A percentile compares a stretch with the other conserved stretches of the same genome.
Evolutionary conservation across 2,113 vertebrate genomes (phyloP).

Genomic region (Picathartes gymnocephalus): DNA sequence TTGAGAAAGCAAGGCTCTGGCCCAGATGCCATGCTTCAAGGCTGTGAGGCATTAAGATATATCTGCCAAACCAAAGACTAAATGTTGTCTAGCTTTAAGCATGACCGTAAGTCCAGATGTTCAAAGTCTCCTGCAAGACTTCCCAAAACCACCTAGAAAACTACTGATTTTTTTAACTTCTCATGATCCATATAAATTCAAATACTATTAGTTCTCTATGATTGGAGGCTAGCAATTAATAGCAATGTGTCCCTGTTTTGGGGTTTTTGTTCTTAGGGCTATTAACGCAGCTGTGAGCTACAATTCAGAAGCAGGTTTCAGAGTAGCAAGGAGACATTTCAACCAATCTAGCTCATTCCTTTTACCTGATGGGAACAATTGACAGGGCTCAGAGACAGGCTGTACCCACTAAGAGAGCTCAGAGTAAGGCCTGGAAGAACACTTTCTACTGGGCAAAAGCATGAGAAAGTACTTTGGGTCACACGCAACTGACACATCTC

Average conservation of each 20-base stretch:
- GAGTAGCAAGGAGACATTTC: neutral
- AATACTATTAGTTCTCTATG: neutral
- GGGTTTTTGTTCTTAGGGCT: neutral
- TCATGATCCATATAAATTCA: neutral
- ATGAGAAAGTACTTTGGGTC: neutral
- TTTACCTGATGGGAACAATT: neutral
- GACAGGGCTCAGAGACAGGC: neutral
- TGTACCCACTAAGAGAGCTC: neutral
- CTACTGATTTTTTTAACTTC: neutral
- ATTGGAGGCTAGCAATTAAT: neutral
- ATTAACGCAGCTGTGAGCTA: neutral
- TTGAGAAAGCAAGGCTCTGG: neutral
- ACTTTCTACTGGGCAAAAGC: neutral
- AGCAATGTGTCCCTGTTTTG: neutral
- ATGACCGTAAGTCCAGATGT: neutral
- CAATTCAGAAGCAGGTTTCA: neutral
- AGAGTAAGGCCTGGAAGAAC: neutral
- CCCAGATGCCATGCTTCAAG: neutral
- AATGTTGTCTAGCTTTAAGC: neutral
- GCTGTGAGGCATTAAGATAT: neutral
- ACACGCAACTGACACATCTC: neutral
- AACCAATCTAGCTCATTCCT: neutral
- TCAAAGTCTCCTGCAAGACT: neutral
- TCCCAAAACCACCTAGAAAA: neutral
- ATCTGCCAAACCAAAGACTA: neutral